Conservation (phyloP, 2,113 vertebrate genomes). For the Microtus ochrogaster region DNA sequence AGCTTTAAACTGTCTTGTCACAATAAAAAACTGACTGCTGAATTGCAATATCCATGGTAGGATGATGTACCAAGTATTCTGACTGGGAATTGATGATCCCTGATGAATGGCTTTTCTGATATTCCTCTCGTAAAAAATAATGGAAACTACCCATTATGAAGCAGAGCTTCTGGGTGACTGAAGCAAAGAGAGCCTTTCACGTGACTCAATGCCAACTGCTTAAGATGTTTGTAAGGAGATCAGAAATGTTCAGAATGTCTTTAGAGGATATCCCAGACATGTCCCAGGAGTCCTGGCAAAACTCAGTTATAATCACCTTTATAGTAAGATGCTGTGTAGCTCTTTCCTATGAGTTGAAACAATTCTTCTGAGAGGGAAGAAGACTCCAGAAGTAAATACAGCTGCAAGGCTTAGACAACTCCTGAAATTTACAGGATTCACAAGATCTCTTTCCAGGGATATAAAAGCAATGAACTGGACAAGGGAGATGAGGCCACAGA, state of each 20-base stretch:
- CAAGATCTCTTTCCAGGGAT: too few species aligned
- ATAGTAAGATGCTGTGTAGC: background rate
- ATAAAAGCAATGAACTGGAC: background rate
- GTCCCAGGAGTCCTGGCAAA: background rate
- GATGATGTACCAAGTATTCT: background rate
- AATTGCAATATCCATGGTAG: too few species aligned
- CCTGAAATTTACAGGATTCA: background rate
- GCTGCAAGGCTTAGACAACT: background rate
- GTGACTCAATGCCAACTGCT: background rate
- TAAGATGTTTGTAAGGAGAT: background rate
- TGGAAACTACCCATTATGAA: background rate
- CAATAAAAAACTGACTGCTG: background rate
- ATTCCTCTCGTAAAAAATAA: background rate
- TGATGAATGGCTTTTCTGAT: background rate
- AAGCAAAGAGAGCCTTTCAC: background rate
- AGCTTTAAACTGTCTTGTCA: background rate
- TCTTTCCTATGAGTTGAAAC: background rate
- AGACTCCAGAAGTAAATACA: background rate
- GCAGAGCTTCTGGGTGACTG: background rate
- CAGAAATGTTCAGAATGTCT: background rate
- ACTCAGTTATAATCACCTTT: background rate
- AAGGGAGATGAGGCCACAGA: background rate
- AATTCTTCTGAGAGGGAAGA: background rate
- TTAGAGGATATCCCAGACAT: background rate
- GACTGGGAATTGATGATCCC: background rate